Base-by-base conservation (phyloP, 2,113 vertebrate genomes). In the Pseudorasbora parva region DNA sequence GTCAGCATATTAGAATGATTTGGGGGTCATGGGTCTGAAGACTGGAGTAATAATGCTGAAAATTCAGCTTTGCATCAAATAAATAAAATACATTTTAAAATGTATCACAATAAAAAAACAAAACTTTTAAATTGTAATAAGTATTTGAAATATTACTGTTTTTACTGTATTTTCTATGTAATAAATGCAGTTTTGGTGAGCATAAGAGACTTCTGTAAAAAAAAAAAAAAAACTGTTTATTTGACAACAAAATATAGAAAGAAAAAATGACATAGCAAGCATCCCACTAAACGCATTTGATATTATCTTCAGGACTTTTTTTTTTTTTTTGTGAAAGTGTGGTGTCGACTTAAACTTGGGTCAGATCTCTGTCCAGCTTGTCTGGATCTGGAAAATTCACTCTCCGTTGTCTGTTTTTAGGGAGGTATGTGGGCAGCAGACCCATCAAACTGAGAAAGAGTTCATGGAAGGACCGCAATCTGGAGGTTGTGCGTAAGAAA, bases 401-500 rank as follows among this genome's bases (percentile, higher is more conserved):
- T 19, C 8, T 69, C 12, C 25, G 11, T 72, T 43, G 30, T 43
- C 49, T 30, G 4, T 23, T 4, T 75, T 7, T 87, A 98, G 97
- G 97, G 41, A 98, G 96, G 74, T 98, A 98, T 0, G 97, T 98
- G 2, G 97, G 97, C 73, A 97, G 96, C 4, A 95, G 97, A 5
- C 97, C 97, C n/a, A 98, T 98, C 91, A 98, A 98, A 84, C 92
- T 98, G 62, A 93, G 97, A 66, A 98, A 98, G 90, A 97, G 96
- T 89, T 96, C 95, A 95, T 98, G 97, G 97, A 97, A 95, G 87
- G 97, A 98, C 86, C 93, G 96, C 30, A 98, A 98, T 88, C 92
- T 98, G 5, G 96, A 98, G 3, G 92, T 97, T 0, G 97, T 98
- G 14, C 95, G 96, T 59, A 97, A 97, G 90, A 98, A 98, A 86